phyloP scores from a whole-genome alignment of 2,797 vertebrate genomes.

The Rousettus madagascariensis region DNA sequence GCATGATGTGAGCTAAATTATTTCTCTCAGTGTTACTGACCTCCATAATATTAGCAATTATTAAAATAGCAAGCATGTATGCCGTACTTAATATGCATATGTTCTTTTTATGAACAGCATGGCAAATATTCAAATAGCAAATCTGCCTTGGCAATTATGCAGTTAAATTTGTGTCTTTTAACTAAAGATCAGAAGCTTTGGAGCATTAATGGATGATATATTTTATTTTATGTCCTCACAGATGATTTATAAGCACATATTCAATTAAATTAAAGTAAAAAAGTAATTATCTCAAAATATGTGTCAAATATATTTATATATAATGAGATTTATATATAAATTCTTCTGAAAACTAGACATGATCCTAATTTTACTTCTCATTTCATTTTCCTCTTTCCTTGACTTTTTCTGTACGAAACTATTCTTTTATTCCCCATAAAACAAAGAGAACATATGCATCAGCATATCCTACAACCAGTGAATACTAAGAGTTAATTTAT shows the following conservation, averaged over 20 bases:
- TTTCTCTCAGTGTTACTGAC: neutral
- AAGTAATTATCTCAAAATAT: neutral
- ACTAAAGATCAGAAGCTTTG: neutral
- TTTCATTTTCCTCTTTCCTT: neutral
- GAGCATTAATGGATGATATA: neutral
- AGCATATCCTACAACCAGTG: neutral
- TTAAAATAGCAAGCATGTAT: neutral
- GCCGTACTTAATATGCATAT: neutral
- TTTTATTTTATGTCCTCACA: neutral
- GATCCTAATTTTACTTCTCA: neutral
- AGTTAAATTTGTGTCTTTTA: neutral
- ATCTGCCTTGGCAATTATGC: neutral
- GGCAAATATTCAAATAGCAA: conserved; percentile 5
- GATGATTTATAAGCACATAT: neutral
- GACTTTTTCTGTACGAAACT: neutral
- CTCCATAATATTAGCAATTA: neutral
- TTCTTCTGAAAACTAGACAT: neutral
- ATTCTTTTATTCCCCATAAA: neutral
- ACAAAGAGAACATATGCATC: conserved; percentile 27
- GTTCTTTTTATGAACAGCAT: neutral
- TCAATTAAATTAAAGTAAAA: neutral
- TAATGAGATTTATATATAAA: neutral
- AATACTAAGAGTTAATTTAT: conserved; percentile 63
- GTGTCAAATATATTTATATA: neutral
- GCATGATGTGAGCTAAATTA: neutral